Conservation (phyloP, 2,888 invertebrate species). For the Nomada hirtipes region DNA sequence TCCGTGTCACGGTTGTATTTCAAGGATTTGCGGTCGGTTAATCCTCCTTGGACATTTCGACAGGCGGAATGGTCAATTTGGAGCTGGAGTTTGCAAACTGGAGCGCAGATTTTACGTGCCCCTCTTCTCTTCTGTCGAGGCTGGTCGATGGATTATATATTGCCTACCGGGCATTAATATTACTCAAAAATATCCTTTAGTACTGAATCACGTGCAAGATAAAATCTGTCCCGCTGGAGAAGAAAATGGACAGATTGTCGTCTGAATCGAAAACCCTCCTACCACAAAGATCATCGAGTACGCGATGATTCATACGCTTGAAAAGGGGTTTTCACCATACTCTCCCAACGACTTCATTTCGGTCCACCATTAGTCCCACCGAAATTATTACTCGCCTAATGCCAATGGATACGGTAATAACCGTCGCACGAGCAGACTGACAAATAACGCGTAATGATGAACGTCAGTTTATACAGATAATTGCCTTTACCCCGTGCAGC, state of each 20-base stretch:
- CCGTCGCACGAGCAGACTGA: slow-evolving; percentile 32
- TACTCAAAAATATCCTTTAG: no score
- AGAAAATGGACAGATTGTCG: slow-evolving; percentile 34
- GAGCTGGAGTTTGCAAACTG: neutral
- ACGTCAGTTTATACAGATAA: slow-evolving; percentile 51
- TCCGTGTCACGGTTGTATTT: slow-evolving; percentile 8
- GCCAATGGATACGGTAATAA: slow-evolving; percentile 35
- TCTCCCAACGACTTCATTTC: slow-evolving; percentile 8
- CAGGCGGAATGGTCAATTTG: slow-evolving; percentile 7
- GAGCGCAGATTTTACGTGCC: neutral
- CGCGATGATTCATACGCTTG: slow-evolving; percentile 27
- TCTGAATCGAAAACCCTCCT: slow-evolving; percentile 58
- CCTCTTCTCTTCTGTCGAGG: neutral
- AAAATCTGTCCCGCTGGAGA: no score
- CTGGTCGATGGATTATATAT: neutral
- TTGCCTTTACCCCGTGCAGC: slow-evolving; percentile 56
- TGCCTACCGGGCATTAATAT: no score
- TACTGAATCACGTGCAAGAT: no score
- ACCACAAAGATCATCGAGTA: slow-evolving; percentile 69
- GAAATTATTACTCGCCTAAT: slow-evolving; percentile 46
- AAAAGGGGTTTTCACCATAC: slow-evolving; percentile 21
- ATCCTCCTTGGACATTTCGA: slow-evolving; percentile 31
- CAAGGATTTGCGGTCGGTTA: neutral
- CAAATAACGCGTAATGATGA: slow-evolving; percentile 66
- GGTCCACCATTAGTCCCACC: slow-evolving; percentile 26